Evolutionary conservation across 1,140 invertebrate genomes (phyloP).

Genomic region (Metaphire vulgaris): DNA sequence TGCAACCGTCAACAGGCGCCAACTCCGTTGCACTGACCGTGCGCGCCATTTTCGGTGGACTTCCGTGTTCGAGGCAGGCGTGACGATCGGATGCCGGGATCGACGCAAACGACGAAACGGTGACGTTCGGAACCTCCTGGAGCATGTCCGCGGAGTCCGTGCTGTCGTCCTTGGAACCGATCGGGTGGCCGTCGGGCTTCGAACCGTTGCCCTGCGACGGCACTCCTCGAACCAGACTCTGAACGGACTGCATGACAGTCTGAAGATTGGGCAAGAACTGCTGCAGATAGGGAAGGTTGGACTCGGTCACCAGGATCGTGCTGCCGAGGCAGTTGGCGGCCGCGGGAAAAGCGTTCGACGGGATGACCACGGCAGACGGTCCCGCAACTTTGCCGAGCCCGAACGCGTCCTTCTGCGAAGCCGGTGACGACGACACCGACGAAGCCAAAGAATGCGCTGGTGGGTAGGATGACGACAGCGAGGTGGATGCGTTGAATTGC

Average conservation of each 20-base stretch:
- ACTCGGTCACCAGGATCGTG: slow-evolving; percentile 20
- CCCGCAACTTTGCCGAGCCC: neutral
- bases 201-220: neutral
- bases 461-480: neutral
- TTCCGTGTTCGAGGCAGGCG: neutral
- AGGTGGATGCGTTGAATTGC: neutral
- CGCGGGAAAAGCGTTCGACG: neutral
- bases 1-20: neutral
- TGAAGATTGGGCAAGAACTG: slow-evolving; percentile 18
- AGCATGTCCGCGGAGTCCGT: neutral
- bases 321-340: neutral
- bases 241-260: slow-evolving; percentile 21
- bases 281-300: slow-evolving; percentile 19
- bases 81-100: neutral
- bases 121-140: neutral
- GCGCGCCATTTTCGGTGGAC: neutral
- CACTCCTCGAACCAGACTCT: slow-evolving; percentile 7
- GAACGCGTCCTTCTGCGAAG: neutral
- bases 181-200: neutral
- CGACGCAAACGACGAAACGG: neutral
- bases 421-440: neutral
- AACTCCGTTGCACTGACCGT: neutral
- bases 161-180: neutral
- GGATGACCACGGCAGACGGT: neutral
- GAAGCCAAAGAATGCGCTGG: neutral